phyloP scores from a whole-genome alignment of 30 jellyfish, hydroid and myxozoan genomes.

The Euphysa ruthae region DNA sequence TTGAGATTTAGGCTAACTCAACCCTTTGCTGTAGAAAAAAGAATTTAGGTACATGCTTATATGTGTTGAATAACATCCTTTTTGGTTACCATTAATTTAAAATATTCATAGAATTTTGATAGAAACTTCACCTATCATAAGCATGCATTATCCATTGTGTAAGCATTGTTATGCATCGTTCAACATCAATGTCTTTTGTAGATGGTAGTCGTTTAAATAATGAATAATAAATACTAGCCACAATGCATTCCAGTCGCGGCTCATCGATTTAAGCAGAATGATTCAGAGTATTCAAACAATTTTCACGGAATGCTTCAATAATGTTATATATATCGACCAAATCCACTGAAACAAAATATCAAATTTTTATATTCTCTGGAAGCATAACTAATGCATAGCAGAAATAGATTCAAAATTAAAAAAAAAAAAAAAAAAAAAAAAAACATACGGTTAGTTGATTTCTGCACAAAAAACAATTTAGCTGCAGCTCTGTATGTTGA shows the following conservation, averaged over 20 bases:
- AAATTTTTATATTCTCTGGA: not conserved
- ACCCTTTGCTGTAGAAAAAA: too few species aligned
- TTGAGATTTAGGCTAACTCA: too few species aligned
- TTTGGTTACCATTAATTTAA: too few species aligned
- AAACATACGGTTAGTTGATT: conserved; percentile 62
- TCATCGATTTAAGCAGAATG: conserved; percentile 82
- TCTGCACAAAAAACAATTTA: conserved; percentile 66
- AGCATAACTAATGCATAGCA: not conserved
- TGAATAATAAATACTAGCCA: conserved; percentile 82
- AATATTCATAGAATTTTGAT: too few species aligned
- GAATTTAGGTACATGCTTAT: too few species aligned
- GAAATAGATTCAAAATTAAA: not conserved
- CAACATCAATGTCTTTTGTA: conserved; percentile 71
- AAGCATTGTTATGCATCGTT: conserved; percentile 54
- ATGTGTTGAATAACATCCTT: too few species aligned
- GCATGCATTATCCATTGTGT: conserved; percentile 96
- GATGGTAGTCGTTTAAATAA: conserved; percentile 80
- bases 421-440: not conserved
- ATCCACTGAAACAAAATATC: conserved; percentile 34
- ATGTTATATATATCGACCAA: conserved; percentile 85
- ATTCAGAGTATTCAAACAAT: conserved; percentile 73
- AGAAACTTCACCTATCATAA: conserved; percentile 56
- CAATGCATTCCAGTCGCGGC: conserved; percentile 85
- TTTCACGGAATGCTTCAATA: conserved; percentile 91
- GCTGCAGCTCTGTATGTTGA: conserved; percentile 95